Conservation (phyloP, 2,888 invertebrate species). For the Napeogenes inachia region DNA sequence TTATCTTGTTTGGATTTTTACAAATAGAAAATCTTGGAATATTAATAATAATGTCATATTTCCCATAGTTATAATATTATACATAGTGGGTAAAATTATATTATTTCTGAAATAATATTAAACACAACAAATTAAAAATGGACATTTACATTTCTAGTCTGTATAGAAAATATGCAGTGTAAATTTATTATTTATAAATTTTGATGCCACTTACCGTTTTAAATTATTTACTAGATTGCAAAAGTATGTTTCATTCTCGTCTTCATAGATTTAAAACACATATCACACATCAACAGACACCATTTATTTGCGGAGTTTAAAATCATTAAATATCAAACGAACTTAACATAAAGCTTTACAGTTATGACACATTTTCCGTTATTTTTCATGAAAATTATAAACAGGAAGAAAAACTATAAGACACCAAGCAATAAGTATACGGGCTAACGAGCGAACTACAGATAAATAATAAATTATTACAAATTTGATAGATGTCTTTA, state of each 20-base stretch:
- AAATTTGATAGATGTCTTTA: constrained; percentile 16
- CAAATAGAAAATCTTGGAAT: background rate
- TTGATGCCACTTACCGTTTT: constrained; percentile 57
- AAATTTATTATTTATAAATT: constrained; percentile 23
- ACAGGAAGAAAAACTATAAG: constrained; percentile 60
- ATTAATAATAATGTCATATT: background rate
- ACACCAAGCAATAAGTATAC: constrained; percentile 45
- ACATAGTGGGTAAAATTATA: constrained; percentile 1
- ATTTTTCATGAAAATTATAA: constrained; percentile 63
- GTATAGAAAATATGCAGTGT: constrained; percentile 1
- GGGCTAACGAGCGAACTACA: constrained; percentile 44
- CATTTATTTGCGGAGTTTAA: constrained; percentile 21
- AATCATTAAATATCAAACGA: constrained; percentile 30
- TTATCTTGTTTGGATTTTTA: constrained; percentile 13
- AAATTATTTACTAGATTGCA: constrained; percentile 55
- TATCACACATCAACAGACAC: constrained; percentile 40
- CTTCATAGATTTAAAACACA: constrained; percentile 69
- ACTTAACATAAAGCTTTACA: constrained; percentile 46
- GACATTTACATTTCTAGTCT: background rate
- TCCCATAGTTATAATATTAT: too few relatives aligned
- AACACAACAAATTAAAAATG: background rate
- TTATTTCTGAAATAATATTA: background rate
- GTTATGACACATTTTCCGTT: constrained; percentile 66
- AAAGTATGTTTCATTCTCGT: constrained; percentile 71
- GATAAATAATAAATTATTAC: constrained; percentile 28